Conservation (phyloP, 2,113 vertebrate species). For the Caranx melampygus region DNA sequence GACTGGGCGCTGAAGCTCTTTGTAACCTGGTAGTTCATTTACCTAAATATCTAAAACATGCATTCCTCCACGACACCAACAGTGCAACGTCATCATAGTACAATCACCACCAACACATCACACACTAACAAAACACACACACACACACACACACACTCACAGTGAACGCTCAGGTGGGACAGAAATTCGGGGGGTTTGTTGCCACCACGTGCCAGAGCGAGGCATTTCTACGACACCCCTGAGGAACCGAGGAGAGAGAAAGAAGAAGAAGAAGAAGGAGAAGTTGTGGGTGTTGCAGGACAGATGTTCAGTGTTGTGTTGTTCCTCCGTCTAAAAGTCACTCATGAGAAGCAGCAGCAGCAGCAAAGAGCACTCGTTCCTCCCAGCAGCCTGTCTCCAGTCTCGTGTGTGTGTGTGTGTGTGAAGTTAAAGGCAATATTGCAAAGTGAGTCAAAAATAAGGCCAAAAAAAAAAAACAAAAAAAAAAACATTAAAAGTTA, state of each 20-base stretch:
- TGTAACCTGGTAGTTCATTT: constrained; percentile 34
- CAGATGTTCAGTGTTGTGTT: constrained; percentile 40
- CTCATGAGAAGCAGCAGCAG: constrained; percentile 41
- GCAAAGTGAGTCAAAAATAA: constrained; percentile 80
- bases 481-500: constrained; percentile 51
- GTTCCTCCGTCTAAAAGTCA: constrained; percentile 43
- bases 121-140: constrained; percentile 34
- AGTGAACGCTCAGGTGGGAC: constrained; percentile 69
- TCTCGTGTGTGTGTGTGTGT: constrained; percentile 8
- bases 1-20: constrained; percentile 37
- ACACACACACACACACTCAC: constrained; percentile 62
- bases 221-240: constrained; percentile 33
- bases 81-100: constrained; percentile 70
- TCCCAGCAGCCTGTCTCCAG: constrained; percentile 53
- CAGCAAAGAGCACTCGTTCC: constrained; percentile 42
- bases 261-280: background rate
- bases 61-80: constrained; percentile 64
- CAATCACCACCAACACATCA: constrained; percentile 53
- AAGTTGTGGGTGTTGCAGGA: constrained; percentile 1
- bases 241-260: constrained; percentile 39
- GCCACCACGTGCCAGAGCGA: constrained; percentile 30
- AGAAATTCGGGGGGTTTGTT: constrained; percentile 43
- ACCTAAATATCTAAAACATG: constrained; percentile 64
- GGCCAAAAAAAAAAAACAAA: constrained; percentile 71
- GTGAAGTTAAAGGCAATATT: constrained; percentile 80